Conservation (phyloP, 2,113 vertebrate species). For the Vimba vimba region DNA sequence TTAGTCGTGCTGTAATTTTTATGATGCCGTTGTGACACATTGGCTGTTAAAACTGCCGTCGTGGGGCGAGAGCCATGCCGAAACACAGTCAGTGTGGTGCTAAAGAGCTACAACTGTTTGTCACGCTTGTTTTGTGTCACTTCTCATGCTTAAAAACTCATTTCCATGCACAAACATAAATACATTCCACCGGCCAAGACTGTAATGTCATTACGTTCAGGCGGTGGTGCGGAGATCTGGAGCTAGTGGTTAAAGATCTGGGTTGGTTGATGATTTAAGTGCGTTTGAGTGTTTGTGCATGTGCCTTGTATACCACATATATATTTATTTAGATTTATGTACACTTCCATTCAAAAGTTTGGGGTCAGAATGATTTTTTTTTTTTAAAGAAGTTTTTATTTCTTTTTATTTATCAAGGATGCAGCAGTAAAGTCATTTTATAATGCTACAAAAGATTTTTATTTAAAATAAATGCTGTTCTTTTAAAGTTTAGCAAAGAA, state of each 20-base stretch:
- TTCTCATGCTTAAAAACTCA: not conserved
- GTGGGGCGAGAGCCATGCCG: not conserved
- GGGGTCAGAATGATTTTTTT: not conserved
- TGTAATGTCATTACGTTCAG: not conserved
- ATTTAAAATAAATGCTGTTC: not conserved
- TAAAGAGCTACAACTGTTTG: not conserved
- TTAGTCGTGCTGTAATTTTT: constrained; percentile 7
- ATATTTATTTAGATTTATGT: not conserved
- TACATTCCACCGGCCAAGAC: not conserved
- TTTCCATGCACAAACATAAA: constrained; percentile 1
- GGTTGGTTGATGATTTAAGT: not conserved
- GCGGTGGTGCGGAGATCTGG: no score
- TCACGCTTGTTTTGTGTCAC: not conserved
- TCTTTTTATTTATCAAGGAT: not conserved
- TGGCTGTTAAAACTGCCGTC: not conserved
- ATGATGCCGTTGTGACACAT: not conserved
- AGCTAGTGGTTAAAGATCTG: no score
- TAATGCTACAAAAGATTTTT: not conserved
- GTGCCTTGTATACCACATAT: not conserved
- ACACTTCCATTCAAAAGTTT: not conserved
- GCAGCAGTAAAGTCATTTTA: not conserved
- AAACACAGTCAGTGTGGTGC: not conserved
- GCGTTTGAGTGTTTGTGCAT: not conserved
- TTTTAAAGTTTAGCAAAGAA: no score
- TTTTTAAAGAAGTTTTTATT: not conserved